Percentiles rank a stretch among this genome's conserved stretches.
phyloP scores from a whole-genome alignment of 1,140 invertebrate species.

The Rhagoletis pomonella region DNA sequence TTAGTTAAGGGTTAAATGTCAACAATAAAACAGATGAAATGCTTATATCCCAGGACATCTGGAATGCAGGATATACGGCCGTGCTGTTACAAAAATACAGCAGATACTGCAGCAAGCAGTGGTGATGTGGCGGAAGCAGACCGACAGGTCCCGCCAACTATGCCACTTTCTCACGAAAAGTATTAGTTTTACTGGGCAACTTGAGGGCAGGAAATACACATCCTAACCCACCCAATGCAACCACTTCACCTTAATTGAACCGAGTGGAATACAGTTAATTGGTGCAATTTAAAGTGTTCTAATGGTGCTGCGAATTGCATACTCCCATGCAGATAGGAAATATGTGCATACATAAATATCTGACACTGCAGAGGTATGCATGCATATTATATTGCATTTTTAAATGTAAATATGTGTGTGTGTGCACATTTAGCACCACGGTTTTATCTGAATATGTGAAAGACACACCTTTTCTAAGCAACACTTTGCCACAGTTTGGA shows the following conservation, averaged over 20 bases:
- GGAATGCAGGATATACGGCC: no score
- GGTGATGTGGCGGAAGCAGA: no score
- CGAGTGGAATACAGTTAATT: neutral
- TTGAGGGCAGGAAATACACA: no score
- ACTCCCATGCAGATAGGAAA: neutral
- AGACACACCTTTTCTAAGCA: neutral
- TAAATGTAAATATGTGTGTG: neutral
- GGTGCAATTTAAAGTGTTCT: conserved; percentile 23
- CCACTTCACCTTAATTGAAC: conserved; percentile 12
- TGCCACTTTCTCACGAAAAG: no score
- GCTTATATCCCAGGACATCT: no score
- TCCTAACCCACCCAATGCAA: neutral
- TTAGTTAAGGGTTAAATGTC: no score
- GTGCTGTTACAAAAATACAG: no score
- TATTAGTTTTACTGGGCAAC: no score
- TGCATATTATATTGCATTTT: neutral
- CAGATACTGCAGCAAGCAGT: no score
- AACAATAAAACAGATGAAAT: no score
- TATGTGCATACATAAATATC: neutral
- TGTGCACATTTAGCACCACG: neutral
- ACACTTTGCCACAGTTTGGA: conserved; percentile 20
- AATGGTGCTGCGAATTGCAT: conserved; percentile 1
- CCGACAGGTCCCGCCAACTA: no score
- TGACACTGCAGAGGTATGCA: neutral
- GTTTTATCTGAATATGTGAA: neutral